Evolutionary conservation across 1,140 invertebrate genomes (phyloP), one percentile per base, ranked within the genome.

Genomic region (Plutomurus gul): DNA sequence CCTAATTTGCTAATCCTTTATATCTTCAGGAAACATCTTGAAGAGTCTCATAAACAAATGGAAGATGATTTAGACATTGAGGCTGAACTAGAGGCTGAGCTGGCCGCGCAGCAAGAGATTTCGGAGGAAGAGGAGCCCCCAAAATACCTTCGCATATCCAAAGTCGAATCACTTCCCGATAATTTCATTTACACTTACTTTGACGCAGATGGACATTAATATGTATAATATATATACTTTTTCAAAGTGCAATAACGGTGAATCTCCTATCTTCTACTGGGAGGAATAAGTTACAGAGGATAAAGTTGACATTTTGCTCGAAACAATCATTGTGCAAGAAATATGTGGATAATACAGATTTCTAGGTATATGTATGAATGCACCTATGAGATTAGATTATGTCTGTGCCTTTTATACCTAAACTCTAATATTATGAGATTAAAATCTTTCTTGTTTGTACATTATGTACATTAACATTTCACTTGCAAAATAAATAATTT

Each of bases 61-160:
- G 95, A 96, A 87, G 95, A 96, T 85, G 95, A 96, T 87, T 89
- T 94, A 74, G 94, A 96, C 82, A 94, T 96, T 92, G 95, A 96
- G 85, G 93, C 92, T 37, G 93, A 96, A 84, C 87, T 96, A 11
- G 94, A 96, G 86, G 90, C 93, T 73, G 95, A 96, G 87, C 88
- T 91, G 30, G 88, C 87, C 0, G 90, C 90, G 4, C 89, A 90
- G 81, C 89, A 90, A 60, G 88, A 88, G 36, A 82, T 81, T 74
- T 79, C 79, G 33, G 49, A 78, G 25, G 81, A 82, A 43, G 76
- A 81, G 16, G 51, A 74, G 27, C 51, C 75, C 22, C 25, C 25
- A 30, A 60, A 30, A 46, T 74, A 56, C 43, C 47, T 76, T 7
- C 43, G 76, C 73, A 39, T 83, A 27, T 46, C 80, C 8, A 83